phyloP scores from a whole-genome alignment of 92 coral and sea anemone species.

The Porites divaricata region DNA sequence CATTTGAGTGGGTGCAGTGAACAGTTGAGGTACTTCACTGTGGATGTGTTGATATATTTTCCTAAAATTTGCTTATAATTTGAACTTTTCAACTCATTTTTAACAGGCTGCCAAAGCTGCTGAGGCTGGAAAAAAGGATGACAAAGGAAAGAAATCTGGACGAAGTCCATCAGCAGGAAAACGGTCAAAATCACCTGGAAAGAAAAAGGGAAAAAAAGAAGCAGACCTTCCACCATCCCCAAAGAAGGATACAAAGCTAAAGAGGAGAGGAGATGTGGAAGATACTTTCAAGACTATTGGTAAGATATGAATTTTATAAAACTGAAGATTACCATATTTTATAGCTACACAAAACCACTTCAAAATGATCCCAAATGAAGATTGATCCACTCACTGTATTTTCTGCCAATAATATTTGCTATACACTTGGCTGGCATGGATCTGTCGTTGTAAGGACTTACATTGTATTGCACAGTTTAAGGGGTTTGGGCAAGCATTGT shows the following conservation, averaged over 20 bases:
- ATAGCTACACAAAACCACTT: too few relatives aligned
- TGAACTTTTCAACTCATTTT: not conserved
- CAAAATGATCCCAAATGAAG: too few relatives aligned
- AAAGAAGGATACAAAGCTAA: constrained; percentile 94
- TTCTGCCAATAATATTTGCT: too few relatives aligned
- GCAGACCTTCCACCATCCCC: constrained; percentile 90
- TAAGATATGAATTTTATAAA: not conserved
- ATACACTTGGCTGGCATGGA: too few relatives aligned
- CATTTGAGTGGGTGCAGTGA: too few relatives aligned
- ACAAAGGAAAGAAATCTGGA: constrained; percentile 80
- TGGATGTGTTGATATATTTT: not conserved
- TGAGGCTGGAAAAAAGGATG: constrained; percentile 87
- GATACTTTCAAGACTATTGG: constrained; percentile 97
- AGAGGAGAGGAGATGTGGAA: constrained; percentile 94
- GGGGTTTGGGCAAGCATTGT: too few relatives aligned
- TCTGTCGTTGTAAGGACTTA: too few relatives aligned
- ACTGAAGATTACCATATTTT: too few relatives aligned
- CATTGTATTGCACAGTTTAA: too few relatives aligned
- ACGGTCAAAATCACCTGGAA: constrained; percentile 96
- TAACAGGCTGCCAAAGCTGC: constrained; percentile 77
- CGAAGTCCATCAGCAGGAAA: constrained; percentile 90
- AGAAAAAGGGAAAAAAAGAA: constrained; percentile 86
- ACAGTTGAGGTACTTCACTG: not conserved
- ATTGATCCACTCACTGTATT: too few relatives aligned
- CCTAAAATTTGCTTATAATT: not conserved